Evolutionary conservation across 2,888 invertebrate genomes (phyloP).

Genomic region (Branchellion lobata): DNA sequence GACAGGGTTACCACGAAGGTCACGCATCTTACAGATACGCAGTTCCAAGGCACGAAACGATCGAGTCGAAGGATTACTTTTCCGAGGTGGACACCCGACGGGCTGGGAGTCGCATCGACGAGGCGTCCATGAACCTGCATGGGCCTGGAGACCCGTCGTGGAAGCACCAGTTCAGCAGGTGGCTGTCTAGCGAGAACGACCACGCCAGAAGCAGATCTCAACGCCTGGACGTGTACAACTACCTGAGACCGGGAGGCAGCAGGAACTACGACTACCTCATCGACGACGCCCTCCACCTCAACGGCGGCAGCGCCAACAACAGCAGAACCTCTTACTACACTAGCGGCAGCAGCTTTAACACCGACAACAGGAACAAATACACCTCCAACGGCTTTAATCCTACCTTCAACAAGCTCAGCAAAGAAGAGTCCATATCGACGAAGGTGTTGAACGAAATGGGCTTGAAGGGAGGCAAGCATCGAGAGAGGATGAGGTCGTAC

Average conservation of each 20-base stretch:
- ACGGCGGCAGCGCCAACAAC: neutral
- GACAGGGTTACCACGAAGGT: neutral
- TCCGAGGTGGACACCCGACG: neutral
- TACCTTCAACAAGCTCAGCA: neutral
- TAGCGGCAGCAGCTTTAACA: neutral
- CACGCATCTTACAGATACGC: neutral
- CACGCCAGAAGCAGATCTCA: neutral
- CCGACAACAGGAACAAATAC: neutral
- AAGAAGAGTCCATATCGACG: neutral
- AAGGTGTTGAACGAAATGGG: conserved; percentile 7
- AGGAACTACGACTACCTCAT: conserved; percentile 6
- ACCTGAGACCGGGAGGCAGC: conserved; percentile 40
- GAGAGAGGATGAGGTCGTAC: conserved; percentile 14
- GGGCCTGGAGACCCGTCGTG: neutral
- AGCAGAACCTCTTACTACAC: neutral
- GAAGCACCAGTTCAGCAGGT: conserved; percentile 17
- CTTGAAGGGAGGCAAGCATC: conserved; percentile 4
- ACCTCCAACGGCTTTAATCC: too few relatives aligned
- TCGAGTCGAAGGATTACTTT: neutral
- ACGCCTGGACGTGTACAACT: conserved; percentile 24
- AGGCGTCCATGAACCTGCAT: neutral
- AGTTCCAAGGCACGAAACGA: neutral
- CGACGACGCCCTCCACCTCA: neutral
- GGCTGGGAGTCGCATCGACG: neutral
- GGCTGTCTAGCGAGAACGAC: neutral